These are phyloP conservation scores for Loris lydekkerianus DNA, from an alignment of 2,797 vertebrate genomes.

Conservation along the genomic window DNA sequence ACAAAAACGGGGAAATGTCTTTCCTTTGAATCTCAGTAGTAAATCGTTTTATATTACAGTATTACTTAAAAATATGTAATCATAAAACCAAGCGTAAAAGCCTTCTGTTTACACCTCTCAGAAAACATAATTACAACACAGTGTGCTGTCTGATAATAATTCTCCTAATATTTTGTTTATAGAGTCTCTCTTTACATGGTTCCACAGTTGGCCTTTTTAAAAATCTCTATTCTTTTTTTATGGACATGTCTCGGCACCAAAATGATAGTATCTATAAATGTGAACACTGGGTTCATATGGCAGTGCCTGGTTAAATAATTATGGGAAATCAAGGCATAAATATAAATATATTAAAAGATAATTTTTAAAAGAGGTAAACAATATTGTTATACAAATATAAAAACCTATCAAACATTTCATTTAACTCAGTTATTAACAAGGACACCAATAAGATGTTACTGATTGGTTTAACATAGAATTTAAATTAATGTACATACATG, in stretches of 20 bases:
- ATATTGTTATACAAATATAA: not conserved
- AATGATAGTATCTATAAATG: conserved; percentile 3
- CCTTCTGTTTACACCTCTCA: not conserved
- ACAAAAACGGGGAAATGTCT: not conserved
- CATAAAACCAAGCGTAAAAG: not conserved
- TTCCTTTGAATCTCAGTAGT: not conserved
- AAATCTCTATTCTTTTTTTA: not conserved
- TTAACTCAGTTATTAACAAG: not conserved
- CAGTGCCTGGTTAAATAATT: not conserved
- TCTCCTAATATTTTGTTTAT: not conserved
- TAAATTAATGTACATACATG: not conserved
- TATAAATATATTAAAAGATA: not conserved
- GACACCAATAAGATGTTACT: not conserved
- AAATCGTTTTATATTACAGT: conserved; percentile 24
- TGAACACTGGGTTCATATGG: not conserved
- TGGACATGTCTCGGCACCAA: not conserved
- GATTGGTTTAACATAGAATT: not conserved
- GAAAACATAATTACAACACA: not conserved
- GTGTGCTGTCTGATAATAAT: not conserved
- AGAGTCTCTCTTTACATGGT: not conserved
- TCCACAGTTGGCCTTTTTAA: not conserved
- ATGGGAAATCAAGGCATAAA: conserved; percentile 4
- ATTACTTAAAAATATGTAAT: conserved; percentile 30
- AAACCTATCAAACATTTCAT: not conserved
- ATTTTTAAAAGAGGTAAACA: not conserved